phyloP scores from a whole-genome alignment of 2,888 invertebrate species.

The Mimas tiliae region DNA sequence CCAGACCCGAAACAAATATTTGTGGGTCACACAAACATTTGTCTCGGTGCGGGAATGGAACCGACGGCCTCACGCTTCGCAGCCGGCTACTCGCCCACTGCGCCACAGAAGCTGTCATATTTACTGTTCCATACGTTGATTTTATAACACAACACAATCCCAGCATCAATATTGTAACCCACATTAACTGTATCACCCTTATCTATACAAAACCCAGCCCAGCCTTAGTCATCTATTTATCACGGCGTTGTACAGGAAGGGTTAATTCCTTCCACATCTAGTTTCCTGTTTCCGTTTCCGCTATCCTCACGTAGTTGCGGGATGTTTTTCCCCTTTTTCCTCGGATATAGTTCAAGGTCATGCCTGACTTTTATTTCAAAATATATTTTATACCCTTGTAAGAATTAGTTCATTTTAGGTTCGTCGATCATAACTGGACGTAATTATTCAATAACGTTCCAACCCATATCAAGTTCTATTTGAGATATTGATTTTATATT shows the following conservation, averaged over 20 bases:
- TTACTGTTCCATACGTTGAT: neutral
- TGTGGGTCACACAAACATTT: too few relatives aligned
- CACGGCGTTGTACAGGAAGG: conserved; percentile 25
- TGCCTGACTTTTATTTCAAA: conserved; percentile 2
- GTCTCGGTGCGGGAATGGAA: too few relatives aligned
- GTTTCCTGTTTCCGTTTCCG: conserved; percentile 29
- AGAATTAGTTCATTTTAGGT: neutral
- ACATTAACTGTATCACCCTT: conserved; percentile 1
- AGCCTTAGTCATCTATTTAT: conserved; percentile 21
- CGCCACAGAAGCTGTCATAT: too few relatives aligned
- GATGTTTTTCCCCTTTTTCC: conserved; percentile 25
- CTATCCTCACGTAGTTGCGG: conserved; percentile 16
- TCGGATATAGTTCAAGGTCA: conserved; percentile 15
- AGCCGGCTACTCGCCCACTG: too few relatives aligned
- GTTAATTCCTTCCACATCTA: conserved; percentile 30
- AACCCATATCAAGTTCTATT: too few relatives aligned
- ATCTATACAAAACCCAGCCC: conserved; percentile 1
- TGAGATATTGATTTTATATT: too few relatives aligned
- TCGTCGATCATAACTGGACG: neutral
- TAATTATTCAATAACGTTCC: too few relatives aligned
- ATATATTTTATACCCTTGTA: neutral
- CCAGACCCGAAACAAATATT: too few relatives aligned
- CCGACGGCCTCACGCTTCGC: too few relatives aligned
- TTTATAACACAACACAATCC: conserved; percentile 4
- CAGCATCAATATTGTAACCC: conserved; percentile 6